phyloP scores from a whole-genome alignment of 2,797 vertebrate species.

The Sebastes iracundus region DNA sequence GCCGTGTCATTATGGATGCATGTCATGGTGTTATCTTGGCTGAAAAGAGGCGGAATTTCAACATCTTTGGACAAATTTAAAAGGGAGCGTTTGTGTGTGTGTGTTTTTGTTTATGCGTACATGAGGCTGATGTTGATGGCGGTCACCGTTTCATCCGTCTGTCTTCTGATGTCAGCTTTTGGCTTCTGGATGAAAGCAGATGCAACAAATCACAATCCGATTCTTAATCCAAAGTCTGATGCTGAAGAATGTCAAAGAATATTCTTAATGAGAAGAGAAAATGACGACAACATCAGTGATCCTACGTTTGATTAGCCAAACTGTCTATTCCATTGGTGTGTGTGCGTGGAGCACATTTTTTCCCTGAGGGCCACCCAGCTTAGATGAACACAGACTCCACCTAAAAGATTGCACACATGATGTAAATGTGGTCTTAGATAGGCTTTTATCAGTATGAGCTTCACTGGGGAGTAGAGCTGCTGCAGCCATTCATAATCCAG shows the following conservation, averaged over 20 bases:
- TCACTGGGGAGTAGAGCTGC: not conserved
- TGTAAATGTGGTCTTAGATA: not conserved
- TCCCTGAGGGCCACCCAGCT: not conserved
- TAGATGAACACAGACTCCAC: not conserved
- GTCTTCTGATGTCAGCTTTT: conserved; percentile 32
- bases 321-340: not conserved
- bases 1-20: conserved; percentile 28
- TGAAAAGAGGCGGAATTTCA: conserved; percentile 10
- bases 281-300: not conserved
- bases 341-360: not conserved
- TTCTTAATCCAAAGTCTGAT: conserved; percentile 7
- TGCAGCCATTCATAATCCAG: not conserved
- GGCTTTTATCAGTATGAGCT: not conserved
- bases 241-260: not conserved
- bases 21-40: conserved; percentile 24
- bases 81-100: not conserved
- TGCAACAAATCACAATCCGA: not conserved
- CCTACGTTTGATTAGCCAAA: conserved; percentile 1
- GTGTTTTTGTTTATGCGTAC: not conserved
- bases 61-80: conserved; percentile 18
- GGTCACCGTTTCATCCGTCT: conserved; percentile 2
- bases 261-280: conserved; percentile 24
- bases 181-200: conserved; percentile 37
- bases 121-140: not conserved
- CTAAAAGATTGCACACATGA: not conserved